Evolutionary conservation across 2,888 invertebrate genomes (phyloP).

Genomic region (Leptopterna dolabrata): DNA sequence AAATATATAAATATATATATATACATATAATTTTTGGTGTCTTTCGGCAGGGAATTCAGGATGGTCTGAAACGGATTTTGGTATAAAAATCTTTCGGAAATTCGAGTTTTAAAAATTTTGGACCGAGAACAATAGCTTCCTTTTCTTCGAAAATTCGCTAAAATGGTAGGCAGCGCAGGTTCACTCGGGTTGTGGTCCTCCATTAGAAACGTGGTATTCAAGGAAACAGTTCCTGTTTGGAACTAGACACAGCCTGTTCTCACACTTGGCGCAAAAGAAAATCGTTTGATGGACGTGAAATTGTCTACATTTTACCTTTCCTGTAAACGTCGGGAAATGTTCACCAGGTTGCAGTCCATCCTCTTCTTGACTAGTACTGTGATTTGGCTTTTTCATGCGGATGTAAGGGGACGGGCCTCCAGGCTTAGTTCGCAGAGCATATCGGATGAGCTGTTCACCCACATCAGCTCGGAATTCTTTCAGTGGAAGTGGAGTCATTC

Average conservation of each 20-base stretch:
- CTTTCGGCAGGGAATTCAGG: too few species aligned
- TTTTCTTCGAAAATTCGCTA: too few species aligned
- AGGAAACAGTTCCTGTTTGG: conserved; percentile 45
- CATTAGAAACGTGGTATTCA: not conserved
- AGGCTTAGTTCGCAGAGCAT: not conserved
- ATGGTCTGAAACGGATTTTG: too few species aligned
- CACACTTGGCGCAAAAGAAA: conserved; percentile 46
- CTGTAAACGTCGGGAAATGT: conserved; percentile 34
- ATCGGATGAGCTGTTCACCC: conserved; percentile 4
- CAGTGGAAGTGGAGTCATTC: not conserved
- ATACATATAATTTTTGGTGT: too few species aligned
- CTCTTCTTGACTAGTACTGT: not conserved
- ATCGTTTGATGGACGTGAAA: conserved; percentile 48
- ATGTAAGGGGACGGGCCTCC: not conserved
- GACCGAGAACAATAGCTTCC: too few species aligned
- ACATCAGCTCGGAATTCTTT: conserved; percentile 38
- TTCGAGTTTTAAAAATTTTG: too few species aligned
- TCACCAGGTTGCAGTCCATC: not conserved
- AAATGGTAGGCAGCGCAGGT: too few species aligned
- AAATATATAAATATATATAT: too few species aligned
- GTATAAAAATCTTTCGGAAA: too few species aligned
- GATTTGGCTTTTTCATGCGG: not conserved
- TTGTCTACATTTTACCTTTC: conserved; percentile 49
- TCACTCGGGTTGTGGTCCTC: too few species aligned
- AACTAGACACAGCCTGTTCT: conserved; percentile 47